Evolutionary conservation across 2,797 vertebrate genomes (phyloP), one percentile per base, ranked within the genome.

Genomic region (Ceyx erithaca): DNA sequence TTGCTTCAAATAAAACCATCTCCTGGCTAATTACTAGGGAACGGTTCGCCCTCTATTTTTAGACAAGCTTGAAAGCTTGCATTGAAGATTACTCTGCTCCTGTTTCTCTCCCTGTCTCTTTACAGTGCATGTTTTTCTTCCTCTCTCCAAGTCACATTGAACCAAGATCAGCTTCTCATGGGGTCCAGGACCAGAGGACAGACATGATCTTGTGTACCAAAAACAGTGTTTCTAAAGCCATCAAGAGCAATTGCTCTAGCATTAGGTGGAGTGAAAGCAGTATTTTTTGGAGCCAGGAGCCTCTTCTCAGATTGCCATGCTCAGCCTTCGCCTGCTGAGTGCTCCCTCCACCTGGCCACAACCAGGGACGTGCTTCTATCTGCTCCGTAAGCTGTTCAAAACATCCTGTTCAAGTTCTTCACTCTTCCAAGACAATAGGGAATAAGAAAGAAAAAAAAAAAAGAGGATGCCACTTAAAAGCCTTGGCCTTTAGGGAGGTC

Each of bases 241-340:
- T 69, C 12, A 3, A 94, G 93, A 95, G 89, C 96, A 87, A 94
- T 81, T 90, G 82, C 80, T 96, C 88, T 57, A 91, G 82, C 85
- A 33, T 82, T 90, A 94, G 14, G 7, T 5, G 8, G 93, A 94
- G 95, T 85, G 90, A 85, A 82, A 97, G 92, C 66, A n/a, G 87
- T 23, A 1, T 92, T 89, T 90, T 35, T 12, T 35, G 0, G 35
- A 96, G 88, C 95, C 97, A 83, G 91, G 89, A 75, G 48, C 37
- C 3, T 16, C 35, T 80, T 58, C 76, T 63, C 12, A 0, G 69
- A 55, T 90, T 95, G 85, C 91, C 91, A 37, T 95, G 95, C 89
- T 79, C 90, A 94, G 87, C 66, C 71, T 80, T 85, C 3, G 18
- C 93, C 95, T 96, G 96, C 94, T 95, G 95, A 97, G 95, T 86